Evolutionary conservation across 2,888 invertebrate species (phyloP).

Genomic region (Lissocephala sabroskyi): DNA sequence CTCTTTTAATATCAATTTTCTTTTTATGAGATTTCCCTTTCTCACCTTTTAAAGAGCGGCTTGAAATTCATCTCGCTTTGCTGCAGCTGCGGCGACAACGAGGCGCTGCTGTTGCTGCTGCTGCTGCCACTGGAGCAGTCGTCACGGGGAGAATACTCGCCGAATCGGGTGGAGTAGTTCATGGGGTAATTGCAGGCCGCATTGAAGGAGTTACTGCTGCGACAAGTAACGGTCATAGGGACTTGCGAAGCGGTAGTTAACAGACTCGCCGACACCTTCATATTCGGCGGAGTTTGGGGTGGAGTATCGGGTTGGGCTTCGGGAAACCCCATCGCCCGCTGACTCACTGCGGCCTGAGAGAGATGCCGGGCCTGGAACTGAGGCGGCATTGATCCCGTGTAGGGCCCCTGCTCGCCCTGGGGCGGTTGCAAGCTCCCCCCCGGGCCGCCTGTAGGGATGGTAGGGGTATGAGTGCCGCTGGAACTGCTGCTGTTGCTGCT

Average conservation of each 20-base stretch:
- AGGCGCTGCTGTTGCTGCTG: constrained; percentile 55
- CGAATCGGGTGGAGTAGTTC: constrained; percentile 51
- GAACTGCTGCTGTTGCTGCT: constrained; percentile 50
- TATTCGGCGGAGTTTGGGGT: constrained; percentile 94
- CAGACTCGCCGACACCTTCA: constrained; percentile 86
- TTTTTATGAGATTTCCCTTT: no score
- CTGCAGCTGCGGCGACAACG: constrained; percentile 53
- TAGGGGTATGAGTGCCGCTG: constrained; percentile 69
- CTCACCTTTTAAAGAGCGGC: constrained; percentile 91
- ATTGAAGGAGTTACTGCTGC: constrained; percentile 61
- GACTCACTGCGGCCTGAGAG: constrained; percentile 65
- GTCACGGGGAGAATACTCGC: constrained; percentile 65
- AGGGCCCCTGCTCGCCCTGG: no score
- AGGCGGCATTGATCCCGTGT: no score
- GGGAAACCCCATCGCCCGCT: constrained; percentile 81
- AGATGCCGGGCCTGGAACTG: constrained; percentile 40
- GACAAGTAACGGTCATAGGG: constrained; percentile 75
- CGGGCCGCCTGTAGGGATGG: constrained; percentile 63
- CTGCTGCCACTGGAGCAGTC: constrained; percentile 55
- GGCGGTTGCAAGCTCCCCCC: no score
- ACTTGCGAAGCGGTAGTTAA: constrained; percentile 78
- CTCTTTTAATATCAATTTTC: no score
- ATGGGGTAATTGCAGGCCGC: constrained; percentile 39
- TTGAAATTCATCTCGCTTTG: constrained; percentile 78
- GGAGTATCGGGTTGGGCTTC: constrained; percentile 91